Base-by-base conservation (phyloP, 92 coral and sea anemone genomes). In the Actinernus sp. region DNA sequence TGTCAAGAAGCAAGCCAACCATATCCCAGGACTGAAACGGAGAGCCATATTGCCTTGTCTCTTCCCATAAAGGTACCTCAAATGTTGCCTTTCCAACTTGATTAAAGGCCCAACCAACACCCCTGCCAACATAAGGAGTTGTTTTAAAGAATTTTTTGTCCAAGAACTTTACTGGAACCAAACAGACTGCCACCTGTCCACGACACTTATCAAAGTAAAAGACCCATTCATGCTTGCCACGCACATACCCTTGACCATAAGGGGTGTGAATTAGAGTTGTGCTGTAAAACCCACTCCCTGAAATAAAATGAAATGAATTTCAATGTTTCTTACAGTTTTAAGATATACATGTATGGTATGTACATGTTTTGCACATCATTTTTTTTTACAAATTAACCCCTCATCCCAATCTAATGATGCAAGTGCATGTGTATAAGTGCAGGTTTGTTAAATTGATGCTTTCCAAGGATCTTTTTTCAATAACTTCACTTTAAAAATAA, bases 151-250 rank as follows among this genome's bases (percentile, higher is more conserved):
- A 21, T 31, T 49, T 86, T 49, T 65, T 73, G 29, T 76, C 23
- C 64, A 60, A 69, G 52, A 90, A 86, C 28, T 80, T 82, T 11
- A 65, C 75, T 33, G 97, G 91, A 26, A 90, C 82, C 11, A 90
- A 63, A 41, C 92, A 85, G 16, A 90, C 89, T 21, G 97, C 97
- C 28, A 88, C 89, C 62, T 90, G 97, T 24, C 97, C 92, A 40
- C 89, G 58, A 45, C 97, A 90, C 76, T 81, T 72, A 61, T 86
- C 78, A 58, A 86, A 86, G 68, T 90, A 90, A 29, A 90, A 90
- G 58, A 90, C 85, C 97, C 97, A 90, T 29, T 90, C 97, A 39
- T 90, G 97, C 41, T 81, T 87, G 8, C 97, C 97, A 11, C 68
- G 27, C 7, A 78, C 76, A 53, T 90, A 90, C 33, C 97, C 97